Conservation (phyloP, 2,113 vertebrate species). For the Falcunculus frontatus region DNA sequence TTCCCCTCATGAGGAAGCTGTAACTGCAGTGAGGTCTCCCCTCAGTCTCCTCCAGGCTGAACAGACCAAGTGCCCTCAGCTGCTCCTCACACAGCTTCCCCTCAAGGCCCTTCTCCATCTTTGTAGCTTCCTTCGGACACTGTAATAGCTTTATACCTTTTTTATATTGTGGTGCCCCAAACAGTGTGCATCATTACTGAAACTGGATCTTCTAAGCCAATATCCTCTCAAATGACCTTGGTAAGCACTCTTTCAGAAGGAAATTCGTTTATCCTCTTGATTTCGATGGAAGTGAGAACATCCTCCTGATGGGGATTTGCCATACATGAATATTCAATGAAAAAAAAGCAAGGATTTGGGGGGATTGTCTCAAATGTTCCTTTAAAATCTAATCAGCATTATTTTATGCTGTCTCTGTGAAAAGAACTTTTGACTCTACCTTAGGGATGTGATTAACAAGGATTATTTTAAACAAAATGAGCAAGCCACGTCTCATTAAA, state of each 20-base stretch:
- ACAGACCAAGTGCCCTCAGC: not conserved
- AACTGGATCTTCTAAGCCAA: not conserved
- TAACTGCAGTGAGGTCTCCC: not conserved
- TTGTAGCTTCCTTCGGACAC: not conserved
- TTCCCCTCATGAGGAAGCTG: fast-evolving
- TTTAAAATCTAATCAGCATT: not conserved
- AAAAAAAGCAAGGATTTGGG: not conserved
- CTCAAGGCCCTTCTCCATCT: not conserved
- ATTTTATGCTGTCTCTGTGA: not conserved
- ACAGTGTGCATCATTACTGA: not conserved
- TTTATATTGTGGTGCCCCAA: not conserved
- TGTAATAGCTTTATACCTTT: not conserved
- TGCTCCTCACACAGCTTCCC: fast-evolving
- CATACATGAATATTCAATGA: not conserved
- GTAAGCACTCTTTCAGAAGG: not conserved
- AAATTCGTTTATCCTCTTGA: not conserved
- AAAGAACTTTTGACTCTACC: not conserved
- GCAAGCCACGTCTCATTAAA: not conserved
- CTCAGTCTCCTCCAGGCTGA: not conserved
- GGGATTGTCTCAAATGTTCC: not conserved
- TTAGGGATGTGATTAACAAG: not conserved
- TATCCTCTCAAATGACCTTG: not conserved
- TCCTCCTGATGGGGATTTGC: not conserved
- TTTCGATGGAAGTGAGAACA: not conserved
- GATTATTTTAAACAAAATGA: not conserved